Conservation (phyloP, 2,113 vertebrate genomes). For the Odobenus rosmarus region DNA sequence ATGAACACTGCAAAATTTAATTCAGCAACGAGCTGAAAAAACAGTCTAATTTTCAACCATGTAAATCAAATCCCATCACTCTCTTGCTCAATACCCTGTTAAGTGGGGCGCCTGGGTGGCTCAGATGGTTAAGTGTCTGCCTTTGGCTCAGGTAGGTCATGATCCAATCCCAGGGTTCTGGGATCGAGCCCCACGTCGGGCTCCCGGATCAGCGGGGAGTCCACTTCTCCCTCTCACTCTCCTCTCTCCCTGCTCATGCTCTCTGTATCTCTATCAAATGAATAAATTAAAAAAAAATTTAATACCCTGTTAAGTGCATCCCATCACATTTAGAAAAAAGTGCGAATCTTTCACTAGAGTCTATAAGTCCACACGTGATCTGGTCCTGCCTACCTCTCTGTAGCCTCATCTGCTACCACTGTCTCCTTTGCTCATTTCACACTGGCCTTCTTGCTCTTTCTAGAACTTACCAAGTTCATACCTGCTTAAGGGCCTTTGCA, state of each 20-base stretch:
- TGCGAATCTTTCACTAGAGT: not conserved
- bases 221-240: too few relatives aligned
- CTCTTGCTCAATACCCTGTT: not conserved
- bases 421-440: not conserved
- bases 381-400: not conserved
- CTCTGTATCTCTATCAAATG: too few relatives aligned
- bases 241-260: too few relatives aligned
- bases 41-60: not conserved
- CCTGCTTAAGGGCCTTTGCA: not conserved
- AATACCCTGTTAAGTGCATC: not conserved
- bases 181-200: too few relatives aligned
- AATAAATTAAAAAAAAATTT: too few relatives aligned
- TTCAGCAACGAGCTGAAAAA: not conserved
- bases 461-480: not conserved
- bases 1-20: not conserved
- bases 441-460: not conserved
- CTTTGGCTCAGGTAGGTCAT: too few relatives aligned
- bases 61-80: not conserved
- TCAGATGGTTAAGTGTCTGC: too few relatives aligned
- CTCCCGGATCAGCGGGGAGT: too few relatives aligned
- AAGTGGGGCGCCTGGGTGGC: too few relatives aligned
- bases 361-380: not conserved
- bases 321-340: not conserved
- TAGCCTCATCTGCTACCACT: not conserved
- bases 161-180: too few relatives aligned